Percentiles rank a stretch among this genome's conserved stretches.
phyloP scores from a whole-genome alignment of 2,797 vertebrate genomes.

The Anomalospiza imberbis region DNA sequence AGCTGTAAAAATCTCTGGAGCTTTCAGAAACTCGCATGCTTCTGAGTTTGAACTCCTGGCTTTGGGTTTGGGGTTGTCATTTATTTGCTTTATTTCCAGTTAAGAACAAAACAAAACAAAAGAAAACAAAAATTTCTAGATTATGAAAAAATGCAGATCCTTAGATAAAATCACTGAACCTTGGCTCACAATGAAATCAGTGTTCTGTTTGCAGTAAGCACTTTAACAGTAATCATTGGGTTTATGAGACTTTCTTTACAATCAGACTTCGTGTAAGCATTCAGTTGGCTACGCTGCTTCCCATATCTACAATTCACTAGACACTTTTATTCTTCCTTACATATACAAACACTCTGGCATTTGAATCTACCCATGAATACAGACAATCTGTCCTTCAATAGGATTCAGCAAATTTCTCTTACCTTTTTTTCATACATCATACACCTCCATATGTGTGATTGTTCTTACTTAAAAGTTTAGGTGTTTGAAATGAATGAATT shows the following conservation, averaged over 20 bases:
- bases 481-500: background rate
- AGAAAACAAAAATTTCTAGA: background rate
- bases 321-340: background rate
- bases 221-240: background rate
- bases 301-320: background rate
- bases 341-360: background rate
- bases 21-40: background rate
- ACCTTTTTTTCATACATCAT: background rate
- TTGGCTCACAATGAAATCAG: background rate
- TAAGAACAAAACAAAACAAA: background rate
- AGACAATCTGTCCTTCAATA: background rate
- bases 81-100: background rate
- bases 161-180: background rate
- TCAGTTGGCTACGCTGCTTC: background rate
- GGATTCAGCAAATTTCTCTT: background rate
- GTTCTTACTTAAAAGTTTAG: background rate
- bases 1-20: background rate
- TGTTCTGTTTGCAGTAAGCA: background rate
- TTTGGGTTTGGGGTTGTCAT: background rate
- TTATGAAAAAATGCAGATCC: background rate
- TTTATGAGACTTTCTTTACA: background rate
- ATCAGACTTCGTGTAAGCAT: background rate
- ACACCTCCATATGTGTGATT: background rate
- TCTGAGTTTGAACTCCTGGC: background rate
- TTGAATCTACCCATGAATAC: background rate